Evolutionary conservation across 2,888 invertebrate genomes (phyloP), one percentile per base, ranked within the genome.

Genomic region (Mechanitis messenoides): DNA sequence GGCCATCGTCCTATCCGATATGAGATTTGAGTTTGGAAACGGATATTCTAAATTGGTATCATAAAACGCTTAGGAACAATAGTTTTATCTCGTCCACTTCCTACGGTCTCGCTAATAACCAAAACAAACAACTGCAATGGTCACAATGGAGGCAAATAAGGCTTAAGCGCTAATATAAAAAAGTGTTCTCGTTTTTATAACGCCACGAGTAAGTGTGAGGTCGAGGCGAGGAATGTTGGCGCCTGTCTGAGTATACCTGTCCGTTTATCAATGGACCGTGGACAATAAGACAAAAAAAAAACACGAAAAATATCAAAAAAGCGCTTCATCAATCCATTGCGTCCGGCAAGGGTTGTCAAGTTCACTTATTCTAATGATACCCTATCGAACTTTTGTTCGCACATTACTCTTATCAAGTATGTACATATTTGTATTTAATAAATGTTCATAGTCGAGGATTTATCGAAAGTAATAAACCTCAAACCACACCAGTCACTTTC

Each of bases 201-300:
- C 77, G 79, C 82, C 76, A 77, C 84, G 82, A 87, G 84, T 82
- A 85, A 88, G 89, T 90, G 90, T 90, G 90, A 89, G 89, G 90
- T 89, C 90, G 90, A 78, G 80, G 72, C 86, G 85, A 87, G 86
- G 90, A 90, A 90, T 90, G 90, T 89, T 90, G 90, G 90, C 90
- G 90, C 90, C 90, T 83, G 88, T 87, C 89, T 88, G 89, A 89
- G 89, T 89, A 87, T 90, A 89, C 89, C 89, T 89, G 90, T 90
- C 84, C 85, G 83, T 88, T 89, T 90, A 89, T 90, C 90, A 89
- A 90, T 90, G 90, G 87, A 78, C 85, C 83, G 78, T 76, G 83
- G 81, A 84, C 85, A 87, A 89, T 83, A 84, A 86, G 83, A 75
- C 83, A 84, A 85, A 81, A 80, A 20, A 72, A 67, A 79, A 78